A percentile compares a stretch with the other conserved stretches of the same genome.
These are phyloP conservation scores for Anagyrus pseudococci DNA, from an alignment of 2,888 invertebrate genomes.

Conservation along the genomic window DNA sequence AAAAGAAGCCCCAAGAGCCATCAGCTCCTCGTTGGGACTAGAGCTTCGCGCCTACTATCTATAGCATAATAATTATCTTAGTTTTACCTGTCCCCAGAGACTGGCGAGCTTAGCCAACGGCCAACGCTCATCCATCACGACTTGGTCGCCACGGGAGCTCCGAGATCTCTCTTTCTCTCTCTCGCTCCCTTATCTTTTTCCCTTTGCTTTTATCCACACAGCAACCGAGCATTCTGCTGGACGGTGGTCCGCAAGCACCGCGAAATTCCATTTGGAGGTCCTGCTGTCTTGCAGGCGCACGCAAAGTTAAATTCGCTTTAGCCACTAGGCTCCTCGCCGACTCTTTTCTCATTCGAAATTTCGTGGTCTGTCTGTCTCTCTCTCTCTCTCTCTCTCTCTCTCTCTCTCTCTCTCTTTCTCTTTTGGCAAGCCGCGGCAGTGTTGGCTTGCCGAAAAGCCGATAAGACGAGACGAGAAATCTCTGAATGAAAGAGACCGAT, in stretches of 20 bases:
- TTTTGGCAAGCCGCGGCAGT: not conserved
- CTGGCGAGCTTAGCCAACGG: not conserved
- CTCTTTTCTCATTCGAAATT: too few relatives aligned
- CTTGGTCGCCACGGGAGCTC: slow-evolving; percentile 3
- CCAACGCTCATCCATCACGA: slow-evolving; percentile 29
- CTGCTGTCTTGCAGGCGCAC: not conserved
- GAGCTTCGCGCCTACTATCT: slow-evolving; percentile 14
- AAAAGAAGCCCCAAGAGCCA: slow-evolving; percentile 7
- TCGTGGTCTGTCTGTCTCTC: too few relatives aligned
- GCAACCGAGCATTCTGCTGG: not conserved
- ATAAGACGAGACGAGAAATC: not conserved
- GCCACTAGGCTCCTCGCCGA: too few relatives aligned
- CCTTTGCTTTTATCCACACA: not conserved
- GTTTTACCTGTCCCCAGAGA: slow-evolving; percentile 33
- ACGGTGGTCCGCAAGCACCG: too few relatives aligned
- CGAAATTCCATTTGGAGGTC: slow-evolving; percentile 15
- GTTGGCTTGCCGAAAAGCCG: not conserved
- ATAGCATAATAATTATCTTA: slow-evolving; percentile 35
- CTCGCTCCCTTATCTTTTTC: not conserved
- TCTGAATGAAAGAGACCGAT: slow-evolving; percentile 3
- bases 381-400: too few relatives aligned
- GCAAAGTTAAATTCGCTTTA: slow-evolving; percentile 24
- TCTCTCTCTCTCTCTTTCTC: too few relatives aligned
- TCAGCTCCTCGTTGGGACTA: too few relatives aligned
- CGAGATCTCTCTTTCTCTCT: not conserved